Evolutionary conservation across 2,113 vertebrate genomes (phyloP).

Genomic region (Serilophus lunatus): DNA sequence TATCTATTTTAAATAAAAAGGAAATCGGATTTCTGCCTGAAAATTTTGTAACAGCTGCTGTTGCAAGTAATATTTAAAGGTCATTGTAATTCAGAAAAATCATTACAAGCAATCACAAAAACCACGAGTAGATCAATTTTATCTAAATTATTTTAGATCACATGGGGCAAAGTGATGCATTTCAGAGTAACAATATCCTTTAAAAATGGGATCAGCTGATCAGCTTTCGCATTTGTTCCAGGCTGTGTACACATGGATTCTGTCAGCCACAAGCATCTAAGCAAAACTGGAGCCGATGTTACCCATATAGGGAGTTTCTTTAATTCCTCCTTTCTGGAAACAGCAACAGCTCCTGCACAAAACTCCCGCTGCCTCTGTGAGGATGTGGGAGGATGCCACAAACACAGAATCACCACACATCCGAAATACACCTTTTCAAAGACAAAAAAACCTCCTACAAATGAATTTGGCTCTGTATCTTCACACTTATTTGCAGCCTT

Average conservation of each 20-base stretch:
- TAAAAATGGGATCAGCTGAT: not conserved
- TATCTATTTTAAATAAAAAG: slow-evolving; percentile 18
- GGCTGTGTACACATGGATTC: not conserved
- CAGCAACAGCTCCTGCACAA: not conserved
- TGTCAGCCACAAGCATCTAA: not conserved
- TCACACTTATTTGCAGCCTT: not conserved
- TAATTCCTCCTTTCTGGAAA: not conserved
- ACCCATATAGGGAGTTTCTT: not conserved
- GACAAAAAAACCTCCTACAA: not conserved
- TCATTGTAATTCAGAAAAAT: not conserved
- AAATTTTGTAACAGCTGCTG: not conserved
- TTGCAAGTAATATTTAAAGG: not conserved
- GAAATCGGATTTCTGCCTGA: not conserved
- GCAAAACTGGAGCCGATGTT: not conserved
- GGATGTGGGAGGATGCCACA: not conserved
- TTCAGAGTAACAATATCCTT: not conserved
- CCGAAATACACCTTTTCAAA: not conserved
- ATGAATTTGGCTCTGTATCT: not conserved
- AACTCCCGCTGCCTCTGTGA: not conserved
- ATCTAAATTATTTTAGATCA: slow-evolving; percentile 1
- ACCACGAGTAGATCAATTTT: not conserved
- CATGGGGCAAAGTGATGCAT: not conserved
- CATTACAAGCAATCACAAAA: not conserved
- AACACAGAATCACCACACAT: not conserved
- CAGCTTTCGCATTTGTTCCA: not conserved